phyloP scores from a whole-genome alignment of 2,888 invertebrate species.

The Eristalis tenax region DNA sequence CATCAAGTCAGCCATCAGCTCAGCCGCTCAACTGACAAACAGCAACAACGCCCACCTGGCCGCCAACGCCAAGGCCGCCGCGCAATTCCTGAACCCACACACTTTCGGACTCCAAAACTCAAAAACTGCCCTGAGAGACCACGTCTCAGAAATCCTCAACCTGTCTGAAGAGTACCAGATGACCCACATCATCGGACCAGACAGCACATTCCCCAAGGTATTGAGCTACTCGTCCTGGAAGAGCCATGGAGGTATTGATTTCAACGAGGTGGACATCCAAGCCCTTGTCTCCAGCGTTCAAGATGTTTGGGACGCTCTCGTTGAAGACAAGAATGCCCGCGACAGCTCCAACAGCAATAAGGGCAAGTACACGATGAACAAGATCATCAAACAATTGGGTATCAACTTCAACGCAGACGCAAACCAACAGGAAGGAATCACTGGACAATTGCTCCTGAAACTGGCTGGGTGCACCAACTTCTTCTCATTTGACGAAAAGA shows the following conservation, averaged over 20 bases:
- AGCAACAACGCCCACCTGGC: conserved; percentile 81
- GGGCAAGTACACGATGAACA: conserved; percentile 19
- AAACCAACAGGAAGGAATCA: neutral
- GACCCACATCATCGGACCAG: conserved; percentile 54
- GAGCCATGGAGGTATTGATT: conserved; percentile 38
- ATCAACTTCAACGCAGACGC: conserved; percentile 18
- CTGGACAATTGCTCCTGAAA: conserved; percentile 53
- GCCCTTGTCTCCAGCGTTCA: conserved; percentile 45
- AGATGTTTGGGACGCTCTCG: conserved; percentile 26
- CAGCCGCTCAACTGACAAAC: conserved; percentile 82
- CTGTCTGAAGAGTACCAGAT: conserved; percentile 61
- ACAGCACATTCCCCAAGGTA: conserved; percentile 40
- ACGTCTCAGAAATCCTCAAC: conserved; percentile 37
- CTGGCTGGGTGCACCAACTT: conserved; percentile 51
- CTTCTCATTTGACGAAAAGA: conserved; percentile 45
- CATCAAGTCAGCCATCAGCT: conserved; percentile 85
- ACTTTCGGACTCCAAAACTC: conserved; percentile 83
- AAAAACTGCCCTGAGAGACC: conserved; percentile 77
- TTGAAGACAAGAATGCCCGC: neutral
- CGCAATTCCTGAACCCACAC: conserved; percentile 81
- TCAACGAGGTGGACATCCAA: conserved; percentile 53
- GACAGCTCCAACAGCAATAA: neutral
- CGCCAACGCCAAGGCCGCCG: conserved; percentile 82
- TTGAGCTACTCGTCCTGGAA: conserved; percentile 56
- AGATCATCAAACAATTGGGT: conserved; percentile 42